Base-by-base conservation (phyloP, 2,888 invertebrate genomes). In the Latrodectus elegans region DNA sequence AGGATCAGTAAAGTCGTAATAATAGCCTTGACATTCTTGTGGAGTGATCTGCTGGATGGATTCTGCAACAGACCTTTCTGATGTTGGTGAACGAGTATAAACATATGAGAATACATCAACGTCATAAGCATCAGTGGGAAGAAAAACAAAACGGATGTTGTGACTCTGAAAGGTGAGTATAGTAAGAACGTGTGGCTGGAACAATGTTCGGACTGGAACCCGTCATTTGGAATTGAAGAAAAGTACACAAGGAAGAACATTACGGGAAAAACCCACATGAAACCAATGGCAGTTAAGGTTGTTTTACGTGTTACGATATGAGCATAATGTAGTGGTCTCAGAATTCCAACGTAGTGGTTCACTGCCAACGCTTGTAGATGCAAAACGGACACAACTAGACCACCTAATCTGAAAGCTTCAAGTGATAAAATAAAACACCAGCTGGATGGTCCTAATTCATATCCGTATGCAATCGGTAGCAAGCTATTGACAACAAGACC, bases 301-400 rank as follows among this genome's bases (percentile, higher is more conserved):
- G 93, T 93, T 71, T 93, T 91, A 81, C 93, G 92, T 0, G 94
- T 94, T 91, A 94, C 93, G 65, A 94, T 94, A 14, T 94, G 93
- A 17, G 94, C 93, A 91, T 95, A 94, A 90, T 94, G 94, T 9
- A 95, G 92, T 0, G 95, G 95, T 70, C 92, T 92, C 8, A 93
- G 92, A 82, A 94, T 94, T 22, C 95, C 95, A 64, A 95, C 92
- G 92, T 95, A 95, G 91, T 95, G 95, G 92, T 95, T 95, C 84
- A 94, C 91, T 60, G 95, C 94, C 22, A 95, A 92, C 0, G 94
- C 94, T 64, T 95, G 92, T 6, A 95, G 93, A 91, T 95, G 95
- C 71, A 94, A 92, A 11, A 95, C 94, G 0, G 95, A 94, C 51
- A 94, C 94, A 68, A 95, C 93, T 77, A 95, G 93, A 4, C 94